These are phyloP conservation scores for Acleris emargana DNA, from an alignment of 2,888 invertebrate species.

Conservation along the genomic window DNA sequence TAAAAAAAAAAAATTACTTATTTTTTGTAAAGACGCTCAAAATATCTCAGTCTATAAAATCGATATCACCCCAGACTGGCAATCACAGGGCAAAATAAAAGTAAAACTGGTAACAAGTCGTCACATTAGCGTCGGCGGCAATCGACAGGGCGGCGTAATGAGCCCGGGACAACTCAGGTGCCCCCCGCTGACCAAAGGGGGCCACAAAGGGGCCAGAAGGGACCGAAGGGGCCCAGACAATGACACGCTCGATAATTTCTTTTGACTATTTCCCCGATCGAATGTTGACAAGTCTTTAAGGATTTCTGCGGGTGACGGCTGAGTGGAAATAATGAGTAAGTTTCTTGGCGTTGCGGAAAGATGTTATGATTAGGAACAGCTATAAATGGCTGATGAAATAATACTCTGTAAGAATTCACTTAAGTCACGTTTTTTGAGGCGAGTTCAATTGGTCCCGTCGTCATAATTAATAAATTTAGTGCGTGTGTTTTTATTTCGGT, in stretches of 20 bases:
- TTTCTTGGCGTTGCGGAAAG: conserved; percentile 16
- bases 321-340: conserved; percentile 27
- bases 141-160: conserved; percentile 33
- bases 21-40: too few relatives aligned
- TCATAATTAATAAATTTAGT: too few relatives aligned
- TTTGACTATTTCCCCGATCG: conserved; percentile 35
- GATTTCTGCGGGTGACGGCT: conserved; percentile 22
- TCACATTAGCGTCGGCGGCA: conserved; percentile 33
- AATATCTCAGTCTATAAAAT: too few relatives aligned
- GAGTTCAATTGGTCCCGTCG: too few relatives aligned
- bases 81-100: conserved; percentile 16
- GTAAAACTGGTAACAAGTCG: conserved; percentile 26
- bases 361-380: conserved; percentile 4
- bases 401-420: neutral
- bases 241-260: conserved; percentile 33
- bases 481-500: too few relatives aligned
- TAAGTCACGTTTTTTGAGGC: too few relatives aligned
- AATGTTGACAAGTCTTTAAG: conserved; percentile 34
- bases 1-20: too few relatives aligned
- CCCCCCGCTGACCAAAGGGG: conserved; percentile 32
- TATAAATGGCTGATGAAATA: neutral
- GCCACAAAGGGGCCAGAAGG: neutral
- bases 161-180: conserved; percentile 19
- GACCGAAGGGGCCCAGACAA: conserved; percentile 1
- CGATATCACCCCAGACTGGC: conserved; percentile 1